Conservation (phyloP, 2,113 vertebrate genomes). For the Siniperca chuatsi region DNA sequence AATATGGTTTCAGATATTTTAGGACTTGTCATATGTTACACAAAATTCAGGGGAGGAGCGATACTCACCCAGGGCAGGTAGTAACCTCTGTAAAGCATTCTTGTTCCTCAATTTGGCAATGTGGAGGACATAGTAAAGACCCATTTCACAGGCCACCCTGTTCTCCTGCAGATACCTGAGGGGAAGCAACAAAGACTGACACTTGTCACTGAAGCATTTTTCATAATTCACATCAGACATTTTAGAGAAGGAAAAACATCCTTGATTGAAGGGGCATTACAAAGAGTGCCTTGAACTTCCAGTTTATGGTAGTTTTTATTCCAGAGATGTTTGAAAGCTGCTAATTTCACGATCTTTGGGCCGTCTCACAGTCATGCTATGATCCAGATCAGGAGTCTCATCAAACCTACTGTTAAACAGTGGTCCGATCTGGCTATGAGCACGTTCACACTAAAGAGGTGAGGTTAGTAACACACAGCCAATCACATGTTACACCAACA, state of each 20-base stretch:
- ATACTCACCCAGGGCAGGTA: constrained; percentile 90
- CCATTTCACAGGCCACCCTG: constrained; percentile 95
- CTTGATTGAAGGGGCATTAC: background rate
- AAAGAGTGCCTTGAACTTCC: background rate
- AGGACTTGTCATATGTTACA: background rate
- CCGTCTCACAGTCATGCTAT: background rate
- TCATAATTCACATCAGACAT: background rate
- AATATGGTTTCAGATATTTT: background rate
- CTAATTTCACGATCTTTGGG: background rate
- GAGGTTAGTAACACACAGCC: background rate
- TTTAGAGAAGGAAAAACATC: background rate
- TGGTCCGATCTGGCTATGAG: background rate
- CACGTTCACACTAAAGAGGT: background rate
- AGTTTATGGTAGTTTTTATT: background rate
- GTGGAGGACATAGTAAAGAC: constrained; percentile 95
- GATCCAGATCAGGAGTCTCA: background rate
- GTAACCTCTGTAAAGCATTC: constrained; percentile 92
- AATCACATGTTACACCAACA: no score
- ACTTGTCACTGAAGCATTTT: background rate
- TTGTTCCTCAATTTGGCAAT: constrained; percentile 96
- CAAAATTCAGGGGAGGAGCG: background rate
- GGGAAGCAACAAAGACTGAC: background rate
- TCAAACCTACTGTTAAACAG: background rate
- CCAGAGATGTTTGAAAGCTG: background rate
- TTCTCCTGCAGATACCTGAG: constrained; percentile 94